Evolutionary conservation across 2,113 vertebrate genomes (phyloP), one percentile per base, ranked within the genome.

Genomic region (Ia io): DNA sequence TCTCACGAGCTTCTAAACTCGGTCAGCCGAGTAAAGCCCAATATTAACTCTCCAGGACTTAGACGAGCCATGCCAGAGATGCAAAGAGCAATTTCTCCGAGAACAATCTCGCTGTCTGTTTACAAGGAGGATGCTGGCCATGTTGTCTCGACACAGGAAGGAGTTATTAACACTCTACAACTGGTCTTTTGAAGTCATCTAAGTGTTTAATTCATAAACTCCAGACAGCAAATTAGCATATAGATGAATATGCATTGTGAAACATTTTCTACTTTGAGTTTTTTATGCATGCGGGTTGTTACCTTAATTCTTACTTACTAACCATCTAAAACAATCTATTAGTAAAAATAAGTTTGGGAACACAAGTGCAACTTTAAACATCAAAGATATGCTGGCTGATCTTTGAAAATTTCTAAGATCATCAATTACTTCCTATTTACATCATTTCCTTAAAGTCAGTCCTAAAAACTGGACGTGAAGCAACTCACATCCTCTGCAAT

Each of bases 361-460:
- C 28, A 67, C 25, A 49, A 88, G 76, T 51, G 53, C 86, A 96
- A 95, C 95, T 96, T 94, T 4, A 89, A 94, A 91, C 9, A 14
- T 56, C 59, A 79, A 83, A 73, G 42, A 84, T 71, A 32, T 37
- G 40, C 74, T 92, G 80, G 84, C 56, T 73, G 32, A 51, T 67
- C 84, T 93, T 69, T 59, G 61, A 74, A 95, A 90, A 95, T 83
- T n/a, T 95, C 73, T 80, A 67, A 59, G 71, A 82, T 77, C 49
- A 79, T 76, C 83, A 47, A 56, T 90, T 67, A 78, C 83, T 88
- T 69, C 76, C 32, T 63, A 92, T 91, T 86, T 83, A 71, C 70
- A 79, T 90, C 91, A 94, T 96, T 88, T 79, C 67, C 88, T 92
- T 90, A 76, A 84, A 94, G 93, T 40, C 20, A 71, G 67, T 40